Base-by-base conservation (phyloP, 92 coral and sea anemone genomes). In the Palythoa grandiflora region DNA sequence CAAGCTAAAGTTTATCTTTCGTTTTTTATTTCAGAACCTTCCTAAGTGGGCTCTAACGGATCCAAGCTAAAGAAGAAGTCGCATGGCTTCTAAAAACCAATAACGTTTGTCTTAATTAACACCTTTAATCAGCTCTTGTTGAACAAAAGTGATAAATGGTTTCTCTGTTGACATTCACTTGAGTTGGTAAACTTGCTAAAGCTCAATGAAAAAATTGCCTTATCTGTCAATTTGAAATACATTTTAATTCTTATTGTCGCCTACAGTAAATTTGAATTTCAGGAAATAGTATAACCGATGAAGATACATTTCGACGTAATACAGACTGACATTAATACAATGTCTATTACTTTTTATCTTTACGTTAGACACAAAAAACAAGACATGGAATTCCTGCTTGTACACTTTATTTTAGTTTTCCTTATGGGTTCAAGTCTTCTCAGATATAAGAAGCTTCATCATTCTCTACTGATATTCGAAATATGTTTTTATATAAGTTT, bases 51-150 rank as follows among this genome's bases (percentile, higher is more conserved):
- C 70, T 5, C 21, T 70, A 37, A 65, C 36, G 13, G 28, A 38
- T 9, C 3, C 15, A 70, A 36, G 7, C 6, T 36, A 12, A 70
- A 15, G 11, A 12, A 35, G 47, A 65, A 28, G 5, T 38, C 38
- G 52, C 60, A 13, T 36, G 21, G 38, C 28, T n/a, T 80, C 59
- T 63, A 44, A 63, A 39, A 38, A 65, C 19, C 19, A 21, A 39
- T 36, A 63, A 9, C 73, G 20, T 38, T 61, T 80, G 85, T 65
- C 44, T 68, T 81, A 20, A 81, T 81, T 81, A 65, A 81, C 86
- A 81, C 86, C 73, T 81, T 81, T 81, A 66, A 81, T 66, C 20
- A 81, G 71, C 86, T 68, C 86, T 81, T 81, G 75, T 65, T 66
- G 47, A 81, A 66, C 28, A 66, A 48, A 60, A 81, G 75, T 81